phyloP scores from a whole-genome alignment of 2,113 vertebrate genomes.

The Cygnus atratus region DNA sequence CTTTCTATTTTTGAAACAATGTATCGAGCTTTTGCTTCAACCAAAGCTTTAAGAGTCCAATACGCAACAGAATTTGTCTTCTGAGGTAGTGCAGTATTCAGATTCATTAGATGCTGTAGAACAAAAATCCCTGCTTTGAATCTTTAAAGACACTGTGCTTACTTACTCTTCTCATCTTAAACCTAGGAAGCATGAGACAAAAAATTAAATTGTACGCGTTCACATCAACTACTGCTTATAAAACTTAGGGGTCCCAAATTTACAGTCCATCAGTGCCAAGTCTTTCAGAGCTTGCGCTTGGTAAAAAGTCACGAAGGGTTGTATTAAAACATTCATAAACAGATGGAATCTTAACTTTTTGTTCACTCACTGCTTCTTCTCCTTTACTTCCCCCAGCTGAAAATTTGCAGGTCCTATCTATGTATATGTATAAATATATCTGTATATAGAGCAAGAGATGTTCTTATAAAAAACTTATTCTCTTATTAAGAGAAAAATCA shows the following conservation, averaged over 20 bases:
- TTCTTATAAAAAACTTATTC: no score
- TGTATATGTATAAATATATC: background rate
- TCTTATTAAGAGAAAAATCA: background rate
- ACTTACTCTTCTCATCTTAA: background rate
- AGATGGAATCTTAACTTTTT: background rate
- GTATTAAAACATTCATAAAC: accelerated
- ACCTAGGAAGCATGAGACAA: background rate
- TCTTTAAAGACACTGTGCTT: background rate
- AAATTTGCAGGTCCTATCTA: background rate
- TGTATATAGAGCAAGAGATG: no score
- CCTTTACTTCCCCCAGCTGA: background rate
- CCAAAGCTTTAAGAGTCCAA: background rate
- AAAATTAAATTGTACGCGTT: background rate
- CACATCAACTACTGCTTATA: background rate
- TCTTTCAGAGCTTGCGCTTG: background rate
- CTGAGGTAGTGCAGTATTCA: background rate
- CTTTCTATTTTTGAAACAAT: background rate
- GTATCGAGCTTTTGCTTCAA: background rate
- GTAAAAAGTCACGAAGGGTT: background rate
- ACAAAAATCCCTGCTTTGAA: background rate
- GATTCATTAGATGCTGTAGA: background rate
- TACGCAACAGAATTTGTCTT: background rate
- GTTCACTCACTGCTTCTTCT: background rate
- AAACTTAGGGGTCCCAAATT: background rate
- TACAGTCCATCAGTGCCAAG: background rate